A percentile compares a stretch with the other conserved stretches of the same genome.
These are phyloP conservation scores for Cacatua alba DNA, from an alignment of 2,113 vertebrate species.

Conservation along the genomic window DNA sequence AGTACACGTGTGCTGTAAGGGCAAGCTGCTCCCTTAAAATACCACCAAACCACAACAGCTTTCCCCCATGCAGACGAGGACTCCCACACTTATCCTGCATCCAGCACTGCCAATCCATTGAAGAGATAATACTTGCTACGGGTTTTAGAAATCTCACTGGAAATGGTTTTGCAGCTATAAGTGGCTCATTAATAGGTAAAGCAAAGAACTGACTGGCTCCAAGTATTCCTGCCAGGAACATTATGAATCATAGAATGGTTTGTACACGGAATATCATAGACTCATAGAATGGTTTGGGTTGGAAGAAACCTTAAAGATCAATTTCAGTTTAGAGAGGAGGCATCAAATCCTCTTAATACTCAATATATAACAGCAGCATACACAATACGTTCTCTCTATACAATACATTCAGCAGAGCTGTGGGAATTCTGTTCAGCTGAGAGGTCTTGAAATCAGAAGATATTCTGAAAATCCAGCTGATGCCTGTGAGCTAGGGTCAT, in stretches of 20 bases:
- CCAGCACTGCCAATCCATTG: neutral
- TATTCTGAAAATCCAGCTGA: neutral
- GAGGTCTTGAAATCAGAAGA: neutral
- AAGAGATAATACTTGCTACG: neutral
- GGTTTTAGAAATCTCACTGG: neutral
- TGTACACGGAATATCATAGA: neutral
- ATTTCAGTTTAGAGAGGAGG: neutral
- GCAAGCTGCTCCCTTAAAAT: neutral
- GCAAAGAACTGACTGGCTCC: neutral
- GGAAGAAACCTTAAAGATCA: neutral
- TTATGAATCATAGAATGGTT: neutral
- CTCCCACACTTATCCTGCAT: neutral
- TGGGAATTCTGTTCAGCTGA: neutral
- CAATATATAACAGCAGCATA: neutral
- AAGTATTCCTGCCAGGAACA: neutral
- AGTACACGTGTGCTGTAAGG: neutral
- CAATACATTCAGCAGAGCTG: neutral
- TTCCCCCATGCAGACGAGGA: neutral
- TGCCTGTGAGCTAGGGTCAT: neutral
- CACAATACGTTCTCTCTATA: neutral
- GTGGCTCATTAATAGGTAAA: neutral
- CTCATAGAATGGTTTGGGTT: neutral
- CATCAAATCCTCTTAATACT: neutral
- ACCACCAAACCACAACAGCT: neutral
- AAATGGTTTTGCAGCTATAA: neutral